Base-by-base conservation (phyloP, 2,113 vertebrate genomes). In the Buteo buteo region DNA sequence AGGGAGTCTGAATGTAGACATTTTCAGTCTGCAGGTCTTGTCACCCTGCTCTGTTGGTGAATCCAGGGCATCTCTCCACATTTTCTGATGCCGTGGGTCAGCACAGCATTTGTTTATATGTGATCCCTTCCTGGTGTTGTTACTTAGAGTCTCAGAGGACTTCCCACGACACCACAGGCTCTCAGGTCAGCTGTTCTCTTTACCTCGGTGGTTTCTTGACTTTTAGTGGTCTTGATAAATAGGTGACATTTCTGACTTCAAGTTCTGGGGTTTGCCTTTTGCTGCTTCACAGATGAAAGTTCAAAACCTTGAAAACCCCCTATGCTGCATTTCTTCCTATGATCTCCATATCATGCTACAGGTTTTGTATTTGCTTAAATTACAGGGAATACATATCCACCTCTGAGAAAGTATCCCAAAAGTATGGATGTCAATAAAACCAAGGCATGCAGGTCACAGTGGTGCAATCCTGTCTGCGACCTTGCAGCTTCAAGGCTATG, bases 391-490 rank as follows among this genome's bases (percentile, higher is more conserved):
- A 54, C 26, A 11, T 24, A 58, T n/a, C 47, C 32, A 34, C 15
- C 12, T 49, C 54, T 69, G 40, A 73, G 76, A 69, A 91, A 86
- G 21, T 11, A 78, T 66, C 36, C 25, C 13, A 8, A 16, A 87
- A 84, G 14, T 29, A 38, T 45, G 65, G 24, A 18, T 67, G 22
- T 71, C 28, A 55, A 4, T 74, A 64, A 85, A 36, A n/a, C 22
- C 62, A 86, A 59, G 52, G 45, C 7, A 40, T 8, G 16, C 50
- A 58, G 44, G 24, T 58, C 24, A 50, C 44, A 47, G 58, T 29
- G n/a, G 19, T 26, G 29, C 0, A 0, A 24, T 38, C 31, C 42
- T 87, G 6, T 42, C 36, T 66, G 55, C 93, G n/a, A 62, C 6
- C 76, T 77, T 19, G 19, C 47, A 61, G 45, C 55, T 83, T 69